Percentiles rank a stretch among this genome's conserved stretches.
These are phyloP conservation scores for Taenaris catops DNA, from an alignment of 2,888 invertebrate species.

Conservation along the genomic window DNA sequence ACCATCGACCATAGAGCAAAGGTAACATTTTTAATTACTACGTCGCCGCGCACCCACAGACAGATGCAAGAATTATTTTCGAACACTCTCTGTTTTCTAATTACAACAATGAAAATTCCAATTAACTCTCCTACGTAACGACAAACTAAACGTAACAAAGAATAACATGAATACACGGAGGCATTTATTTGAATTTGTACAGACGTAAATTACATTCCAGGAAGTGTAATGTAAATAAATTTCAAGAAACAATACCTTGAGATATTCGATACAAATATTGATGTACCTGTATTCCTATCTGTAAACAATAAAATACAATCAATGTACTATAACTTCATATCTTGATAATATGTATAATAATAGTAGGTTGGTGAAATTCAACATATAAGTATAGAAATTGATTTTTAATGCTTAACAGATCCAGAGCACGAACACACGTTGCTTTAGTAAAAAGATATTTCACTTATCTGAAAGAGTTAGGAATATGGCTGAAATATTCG, in stretches of 20 bases:
- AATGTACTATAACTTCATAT: too few species aligned
- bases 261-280: conserved; percentile 5
- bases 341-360: too few species aligned
- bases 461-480: too few species aligned
- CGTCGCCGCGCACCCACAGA: conserved; percentile 27
- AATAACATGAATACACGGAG: conserved; percentile 36
- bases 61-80: conserved; percentile 42
- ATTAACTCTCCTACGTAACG: conserved; percentile 53
- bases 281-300: conserved; percentile 1
- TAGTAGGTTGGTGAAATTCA: too few species aligned
- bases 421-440: too few species aligned
- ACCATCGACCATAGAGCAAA: conserved; percentile 25
- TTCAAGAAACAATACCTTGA: conserved; percentile 9
- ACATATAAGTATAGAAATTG: too few species aligned
- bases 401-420: too few species aligned
- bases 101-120: conserved; percentile 67
- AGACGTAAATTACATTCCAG: conserved; percentile 60
- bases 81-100: conserved; percentile 50
- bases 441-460: too few species aligned
- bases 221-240: conserved; percentile 46
- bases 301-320: conserved; percentile 13
- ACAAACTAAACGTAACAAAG: conserved; percentile 54
- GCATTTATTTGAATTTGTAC: conserved; percentile 41
- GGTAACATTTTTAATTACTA: conserved; percentile 33
- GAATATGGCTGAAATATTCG: too few species aligned